A percentile compares a stretch with the other conserved stretches of the same genome.
Conservation (phyloP, 2,113 vertebrate species). For the Anolis carolinensis region DNA sequence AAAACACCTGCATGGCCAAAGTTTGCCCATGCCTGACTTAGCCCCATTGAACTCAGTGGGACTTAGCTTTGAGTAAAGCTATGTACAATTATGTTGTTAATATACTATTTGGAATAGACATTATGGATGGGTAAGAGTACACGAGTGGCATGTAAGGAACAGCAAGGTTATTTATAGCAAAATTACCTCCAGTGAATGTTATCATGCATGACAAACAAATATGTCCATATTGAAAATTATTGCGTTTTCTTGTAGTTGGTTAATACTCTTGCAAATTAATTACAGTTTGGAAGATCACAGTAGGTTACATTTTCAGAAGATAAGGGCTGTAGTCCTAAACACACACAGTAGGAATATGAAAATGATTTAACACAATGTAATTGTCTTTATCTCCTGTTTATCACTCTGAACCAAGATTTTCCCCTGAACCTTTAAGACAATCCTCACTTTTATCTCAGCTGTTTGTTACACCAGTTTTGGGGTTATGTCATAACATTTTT, state of each 20-base stretch:
- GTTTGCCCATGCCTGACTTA: too few relatives aligned
- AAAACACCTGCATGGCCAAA: too few relatives aligned
- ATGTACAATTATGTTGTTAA: not conserved
- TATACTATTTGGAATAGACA: not conserved
- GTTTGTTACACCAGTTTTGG: not conserved
- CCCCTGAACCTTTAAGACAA: not conserved
- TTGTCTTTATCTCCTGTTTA: not conserved
- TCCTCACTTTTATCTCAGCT: too few relatives aligned
- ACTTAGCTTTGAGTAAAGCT: not conserved
- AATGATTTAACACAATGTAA: too few relatives aligned
- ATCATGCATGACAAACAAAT: not conserved
- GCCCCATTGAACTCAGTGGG: too few relatives aligned
- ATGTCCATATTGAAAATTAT: not conserved
- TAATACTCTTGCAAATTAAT: not conserved
- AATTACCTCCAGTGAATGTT: not conserved
- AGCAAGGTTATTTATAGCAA: not conserved
- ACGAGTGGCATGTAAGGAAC: not conserved
- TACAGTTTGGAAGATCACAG: not conserved
- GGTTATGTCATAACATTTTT: not conserved
- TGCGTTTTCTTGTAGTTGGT: not conserved
- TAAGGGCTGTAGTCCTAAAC: not conserved
- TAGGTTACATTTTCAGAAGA: not conserved
- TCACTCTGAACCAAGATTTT: not conserved
- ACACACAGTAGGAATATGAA: not conserved
- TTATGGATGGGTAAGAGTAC: not conserved